Percentiles rank a stretch among this genome's conserved stretches.
These are phyloP conservation scores for Netelia virgata DNA, from an alignment of 2,888 invertebrate genomes.

Conservation along the genomic window DNA sequence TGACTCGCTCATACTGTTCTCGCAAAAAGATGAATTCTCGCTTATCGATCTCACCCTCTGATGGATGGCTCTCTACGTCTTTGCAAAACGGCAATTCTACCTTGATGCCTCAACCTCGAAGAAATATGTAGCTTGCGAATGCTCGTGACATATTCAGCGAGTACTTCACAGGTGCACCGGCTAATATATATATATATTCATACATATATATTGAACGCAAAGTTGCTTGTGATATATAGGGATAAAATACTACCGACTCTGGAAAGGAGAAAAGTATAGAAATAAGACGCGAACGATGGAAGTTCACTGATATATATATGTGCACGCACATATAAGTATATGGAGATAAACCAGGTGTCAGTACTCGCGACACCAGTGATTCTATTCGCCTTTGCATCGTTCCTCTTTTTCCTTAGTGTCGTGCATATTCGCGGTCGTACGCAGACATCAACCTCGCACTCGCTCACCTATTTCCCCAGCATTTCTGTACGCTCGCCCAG, in stretches of 20 bases:
- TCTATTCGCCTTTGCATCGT: conserved; percentile 42
- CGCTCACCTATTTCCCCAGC: conserved; percentile 25
- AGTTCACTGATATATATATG: not conserved
- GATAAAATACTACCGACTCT: not conserved
- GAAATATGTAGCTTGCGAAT: conserved; percentile 26
- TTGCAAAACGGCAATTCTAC: conserved; percentile 22
- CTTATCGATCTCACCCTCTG: conserved; percentile 12
- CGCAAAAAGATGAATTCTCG: not conserved
- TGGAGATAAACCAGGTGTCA: conserved; percentile 50
- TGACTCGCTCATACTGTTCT: not conserved
- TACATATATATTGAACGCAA: not conserved
- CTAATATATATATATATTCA: not conserved
- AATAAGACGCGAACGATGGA: not conserved
- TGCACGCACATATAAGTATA: conserved; percentile 1
- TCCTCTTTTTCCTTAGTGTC: conserved; percentile 32
- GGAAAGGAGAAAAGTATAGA: conserved; percentile 3
- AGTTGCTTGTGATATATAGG: not conserved
- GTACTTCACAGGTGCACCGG: not conserved
- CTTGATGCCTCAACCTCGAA: not conserved
- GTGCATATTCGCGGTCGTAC: not conserved
- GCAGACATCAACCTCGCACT: not conserved
- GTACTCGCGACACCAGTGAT: conserved; percentile 46
- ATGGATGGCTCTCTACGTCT: conserved; percentile 20
- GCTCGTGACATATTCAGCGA: conserved; percentile 31
- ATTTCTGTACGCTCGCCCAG: conserved; percentile 44